These are phyloP conservation scores for Oncorhynchus gorbuscha DNA, from an alignment of 2,113 vertebrate species.

Conservation along the genomic window DNA sequence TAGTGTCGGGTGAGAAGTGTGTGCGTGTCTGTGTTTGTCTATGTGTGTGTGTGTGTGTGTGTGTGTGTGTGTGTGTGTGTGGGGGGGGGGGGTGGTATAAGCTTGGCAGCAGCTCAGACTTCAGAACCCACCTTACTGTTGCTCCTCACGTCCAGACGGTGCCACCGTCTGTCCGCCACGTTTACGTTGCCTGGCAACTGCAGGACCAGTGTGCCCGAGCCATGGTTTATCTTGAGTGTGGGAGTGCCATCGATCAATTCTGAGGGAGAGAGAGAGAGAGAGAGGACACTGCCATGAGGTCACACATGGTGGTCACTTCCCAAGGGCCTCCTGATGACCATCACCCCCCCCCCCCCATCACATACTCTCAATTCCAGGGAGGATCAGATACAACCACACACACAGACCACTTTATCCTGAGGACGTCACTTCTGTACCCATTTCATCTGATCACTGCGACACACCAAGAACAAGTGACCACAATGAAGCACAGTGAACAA, in stretches of 20 bases:
- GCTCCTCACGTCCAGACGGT: conserved; percentile 83
- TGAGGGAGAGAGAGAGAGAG: neutral
- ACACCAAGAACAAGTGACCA: neutral
- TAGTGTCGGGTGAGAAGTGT: too few relatives aligned
- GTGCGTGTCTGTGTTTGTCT: too few relatives aligned
- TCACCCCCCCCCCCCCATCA: neutral
- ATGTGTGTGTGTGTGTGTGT: too few relatives aligned
- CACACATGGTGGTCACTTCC: neutral
- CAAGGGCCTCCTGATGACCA: neutral
- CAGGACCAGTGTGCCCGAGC: conserved; percentile 77
- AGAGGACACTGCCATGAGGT: conserved; percentile 9
- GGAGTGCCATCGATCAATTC: conserved; percentile 77
- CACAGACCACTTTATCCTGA: too few relatives aligned
- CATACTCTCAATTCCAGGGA: neutral
- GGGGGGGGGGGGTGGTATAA: neutral
- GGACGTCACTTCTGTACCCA: neutral
- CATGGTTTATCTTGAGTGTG: conserved; percentile 84
- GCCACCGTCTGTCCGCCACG: conserved; percentile 85
- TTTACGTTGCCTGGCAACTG: conserved; percentile 84
- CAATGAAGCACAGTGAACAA: too few relatives aligned
- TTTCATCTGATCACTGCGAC: neutral
- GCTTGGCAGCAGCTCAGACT: conserved; percentile 7
- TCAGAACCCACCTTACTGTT: conserved; percentile 78
- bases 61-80: too few relatives aligned
- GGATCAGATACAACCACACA: neutral